Percentiles rank a stretch among this genome's conserved stretches.
These are phyloP conservation scores for Solen grandis DNA, from an alignment of 1,140 invertebrate genomes.

Conservation along the genomic window DNA sequence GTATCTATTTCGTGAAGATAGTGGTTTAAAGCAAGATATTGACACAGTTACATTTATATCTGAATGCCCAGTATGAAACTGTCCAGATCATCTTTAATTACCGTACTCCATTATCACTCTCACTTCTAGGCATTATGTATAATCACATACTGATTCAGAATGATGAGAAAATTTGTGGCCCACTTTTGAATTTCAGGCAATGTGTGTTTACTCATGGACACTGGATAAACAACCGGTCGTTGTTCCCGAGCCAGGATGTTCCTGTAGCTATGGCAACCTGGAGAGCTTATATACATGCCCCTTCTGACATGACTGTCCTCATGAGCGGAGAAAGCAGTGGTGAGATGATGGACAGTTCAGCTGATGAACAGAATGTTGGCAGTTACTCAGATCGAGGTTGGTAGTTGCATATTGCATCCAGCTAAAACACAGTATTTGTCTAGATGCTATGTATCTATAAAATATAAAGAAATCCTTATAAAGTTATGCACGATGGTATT, in stretches of 20 bases:
- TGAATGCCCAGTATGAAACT: background rate
- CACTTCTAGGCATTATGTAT: background rate
- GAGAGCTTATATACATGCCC: slow-evolving; percentile 75
- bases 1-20: too few species aligned
- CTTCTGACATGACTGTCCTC: slow-evolving; percentile 69
- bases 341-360: background rate
- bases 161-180: too few species aligned
- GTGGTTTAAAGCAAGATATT: too few species aligned
- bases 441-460: too few species aligned
- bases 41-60: background rate
- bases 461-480: too few species aligned
- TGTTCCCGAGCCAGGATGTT: slow-evolving; percentile 82
- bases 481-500: too few species aligned
- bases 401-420: too few species aligned
- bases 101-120: background rate
- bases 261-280: slow-evolving; percentile 81
- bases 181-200: slow-evolving; percentile 60
- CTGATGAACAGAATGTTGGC: too few species aligned
- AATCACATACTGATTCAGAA: background rate
- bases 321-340: slow-evolving; percentile 79
- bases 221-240: slow-evolving; percentile 80
- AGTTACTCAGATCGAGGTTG: too few species aligned
- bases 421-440: too few species aligned
- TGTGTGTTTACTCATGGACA: slow-evolving; percentile 80
- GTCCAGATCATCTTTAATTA: background rate